phyloP scores from a whole-genome alignment of 2,797 vertebrate genomes.

The Enteromius argenteus region DNA sequence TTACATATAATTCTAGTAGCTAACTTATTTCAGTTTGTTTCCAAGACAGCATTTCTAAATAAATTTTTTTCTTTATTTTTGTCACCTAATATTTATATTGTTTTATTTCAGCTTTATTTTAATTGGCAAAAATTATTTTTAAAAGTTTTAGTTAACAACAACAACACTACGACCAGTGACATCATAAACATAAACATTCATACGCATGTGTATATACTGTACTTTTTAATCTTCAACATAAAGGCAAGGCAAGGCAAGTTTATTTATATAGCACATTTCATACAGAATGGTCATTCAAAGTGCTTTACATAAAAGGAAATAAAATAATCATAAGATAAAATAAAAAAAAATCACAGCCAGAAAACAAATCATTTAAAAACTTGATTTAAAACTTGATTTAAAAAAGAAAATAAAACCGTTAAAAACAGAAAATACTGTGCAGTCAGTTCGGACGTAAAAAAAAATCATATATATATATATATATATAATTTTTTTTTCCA shows the following conservation, averaged over 20 bases:
- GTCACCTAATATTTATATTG: not conserved
- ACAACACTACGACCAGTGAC: not conserved
- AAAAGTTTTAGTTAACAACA: not conserved
- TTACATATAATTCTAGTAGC: not conserved
- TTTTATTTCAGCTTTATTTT: conserved; percentile 14
- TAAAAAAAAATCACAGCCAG: too few species aligned
- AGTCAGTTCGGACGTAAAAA: too few species aligned
- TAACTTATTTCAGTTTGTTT: not conserved
- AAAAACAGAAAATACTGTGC: too few species aligned
- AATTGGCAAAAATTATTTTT: not conserved
- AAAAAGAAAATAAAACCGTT: too few species aligned
- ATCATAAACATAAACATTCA: not conserved
- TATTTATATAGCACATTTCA: too few species aligned
- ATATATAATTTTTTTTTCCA: not conserved
- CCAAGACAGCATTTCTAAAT: not conserved
- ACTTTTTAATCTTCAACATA: not conserved
- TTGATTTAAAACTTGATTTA: too few species aligned
- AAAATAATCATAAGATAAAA: too few species aligned
- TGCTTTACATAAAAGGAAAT: too few species aligned
- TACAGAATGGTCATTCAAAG: too few species aligned
- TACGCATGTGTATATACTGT: not conserved
- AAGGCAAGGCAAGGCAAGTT: too few species aligned
- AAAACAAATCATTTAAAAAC: too few species aligned
- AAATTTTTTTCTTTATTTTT: not conserved
- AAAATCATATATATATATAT: too few species aligned